A percentile compares a stretch with the other conserved stretches of the same genome.
Evolutionary conservation across 2,113 vertebrate species (phyloP).

Genomic region (Carassius auratus): DNA sequence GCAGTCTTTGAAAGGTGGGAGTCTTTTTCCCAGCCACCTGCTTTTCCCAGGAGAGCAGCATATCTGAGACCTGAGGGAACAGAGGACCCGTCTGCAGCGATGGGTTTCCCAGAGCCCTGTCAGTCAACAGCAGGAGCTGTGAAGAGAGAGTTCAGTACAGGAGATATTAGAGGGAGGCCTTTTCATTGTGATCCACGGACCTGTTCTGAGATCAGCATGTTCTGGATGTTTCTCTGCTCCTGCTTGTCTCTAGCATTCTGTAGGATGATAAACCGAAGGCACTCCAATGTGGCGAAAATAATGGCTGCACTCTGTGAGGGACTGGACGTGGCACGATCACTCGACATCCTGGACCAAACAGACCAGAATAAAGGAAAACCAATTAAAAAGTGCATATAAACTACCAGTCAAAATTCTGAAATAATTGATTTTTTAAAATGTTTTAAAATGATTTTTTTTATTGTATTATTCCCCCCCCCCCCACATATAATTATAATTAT

Average conservation of each 20-base stretch:
- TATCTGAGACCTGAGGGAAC: conserved; percentile 84
- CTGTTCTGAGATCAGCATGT: conserved; percentile 87
- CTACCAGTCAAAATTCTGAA: neutral
- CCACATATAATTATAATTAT: too few relatives aligned
- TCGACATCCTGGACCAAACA: conserved; percentile 79
- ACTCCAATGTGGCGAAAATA: conserved; percentile 84
- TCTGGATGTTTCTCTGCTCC: conserved; percentile 75
- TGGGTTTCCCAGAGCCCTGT: conserved; percentile 77
- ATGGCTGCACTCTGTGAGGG: conserved; percentile 86
- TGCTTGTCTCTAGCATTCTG: conserved; percentile 75
- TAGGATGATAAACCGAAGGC: conserved; percentile 83
- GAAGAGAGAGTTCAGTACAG: conserved; percentile 35
- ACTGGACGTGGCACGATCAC: conserved; percentile 81
- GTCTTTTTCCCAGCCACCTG: conserved; percentile 65
- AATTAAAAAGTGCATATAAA: neutral
- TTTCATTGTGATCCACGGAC: conserved; percentile 67
- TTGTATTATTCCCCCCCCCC: too few relatives aligned
- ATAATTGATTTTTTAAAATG: neutral
- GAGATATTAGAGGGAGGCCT: neutral
- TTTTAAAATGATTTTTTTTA: neutral
- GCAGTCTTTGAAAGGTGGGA: conserved; percentile 76
- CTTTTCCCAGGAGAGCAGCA: conserved; percentile 87
- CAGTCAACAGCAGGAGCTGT: conserved; percentile 85
- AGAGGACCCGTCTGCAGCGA: conserved; percentile 84
- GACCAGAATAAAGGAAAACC: neutral